Percentiles rank a stretch among this genome's conserved stretches.
Evolutionary conservation across 2,113 vertebrate genomes (phyloP).

Genomic region (Candoia aspera): DNA sequence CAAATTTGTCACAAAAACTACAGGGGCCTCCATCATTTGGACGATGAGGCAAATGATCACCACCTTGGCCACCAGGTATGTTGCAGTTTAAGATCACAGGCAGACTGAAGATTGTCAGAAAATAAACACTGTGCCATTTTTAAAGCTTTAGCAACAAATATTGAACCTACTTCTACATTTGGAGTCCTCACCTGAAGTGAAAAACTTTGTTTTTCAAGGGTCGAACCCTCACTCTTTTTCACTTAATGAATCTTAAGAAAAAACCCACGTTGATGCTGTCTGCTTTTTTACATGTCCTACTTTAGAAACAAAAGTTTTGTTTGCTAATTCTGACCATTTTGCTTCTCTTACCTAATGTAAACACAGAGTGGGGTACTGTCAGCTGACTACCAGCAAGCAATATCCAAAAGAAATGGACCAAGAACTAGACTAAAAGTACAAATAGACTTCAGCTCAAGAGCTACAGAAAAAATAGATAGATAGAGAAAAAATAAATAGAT

Average conservation of each 20-base stretch:
- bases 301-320: slow-evolving; percentile 37
- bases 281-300: slow-evolving; percentile 42
- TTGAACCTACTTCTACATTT: slow-evolving; percentile 70
- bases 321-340: slow-evolving; percentile 62
- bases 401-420: neutral
- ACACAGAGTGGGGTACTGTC: neutral
- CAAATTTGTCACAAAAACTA: neutral
- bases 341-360: slow-evolving; percentile 36
- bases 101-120: slow-evolving; percentile 54
- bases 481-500: too few relatives aligned
- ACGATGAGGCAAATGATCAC: neutral
- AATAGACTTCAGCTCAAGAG: neutral
- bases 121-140: slow-evolving; percentile 68
- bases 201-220: slow-evolving; percentile 75
- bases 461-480: too few relatives aligned
- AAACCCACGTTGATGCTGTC: slow-evolving; percentile 61
- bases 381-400: neutral
- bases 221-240: slow-evolving; percentile 67
- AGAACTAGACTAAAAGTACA: neutral
- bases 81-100: slow-evolving; percentile 35
- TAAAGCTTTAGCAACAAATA: slow-evolving; percentile 39
- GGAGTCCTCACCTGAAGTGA: slow-evolving; percentile 71
- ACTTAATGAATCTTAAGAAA: slow-evolving; percentile 74
- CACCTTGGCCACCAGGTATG: neutral
- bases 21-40: neutral